These are phyloP conservation scores for Tetranychus piercei DNA, from an alignment of 2,888 invertebrate genomes.

Conservation along the genomic window DNA sequence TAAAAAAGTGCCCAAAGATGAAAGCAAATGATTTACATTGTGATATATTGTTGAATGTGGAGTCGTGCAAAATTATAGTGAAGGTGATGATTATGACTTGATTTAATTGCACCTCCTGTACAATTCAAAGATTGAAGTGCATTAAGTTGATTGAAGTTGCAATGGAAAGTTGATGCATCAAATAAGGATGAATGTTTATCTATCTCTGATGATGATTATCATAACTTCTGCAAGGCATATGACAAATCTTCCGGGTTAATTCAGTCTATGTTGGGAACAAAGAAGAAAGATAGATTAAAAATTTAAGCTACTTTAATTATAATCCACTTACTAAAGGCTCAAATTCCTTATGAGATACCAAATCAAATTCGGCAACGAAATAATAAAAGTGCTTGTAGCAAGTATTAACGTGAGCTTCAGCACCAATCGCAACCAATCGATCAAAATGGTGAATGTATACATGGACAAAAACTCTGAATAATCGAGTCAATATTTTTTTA, in stretches of 20 bases:
- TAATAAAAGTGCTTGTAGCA: constrained; percentile 88
- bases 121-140: too few relatives aligned
- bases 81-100: too few relatives aligned
- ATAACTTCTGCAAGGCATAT: background rate
- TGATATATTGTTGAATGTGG: too few relatives aligned
- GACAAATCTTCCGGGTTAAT: background rate
- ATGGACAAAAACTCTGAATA: constrained; percentile 78
- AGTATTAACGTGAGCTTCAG: constrained; percentile 78
- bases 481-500: constrained; percentile 64
- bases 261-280: background rate
- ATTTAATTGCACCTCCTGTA: too few relatives aligned
- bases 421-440: constrained; percentile 61
- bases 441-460: constrained; percentile 89
- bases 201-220: background rate
- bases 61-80: too few relatives aligned
- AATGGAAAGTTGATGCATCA: too few relatives aligned
- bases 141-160: too few relatives aligned
- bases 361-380: constrained; percentile 66
- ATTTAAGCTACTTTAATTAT: background rate
- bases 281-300: background rate
- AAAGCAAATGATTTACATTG: too few relatives aligned
- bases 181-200: background rate
- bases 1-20: too few relatives aligned
- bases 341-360: constrained; percentile 61
- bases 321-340: constrained; percentile 46